A percentile compares a stretch with the other conserved stretches of the same genome.
phyloP scores from a whole-genome alignment of 2,797 vertebrate genomes.

The Hybognathus amarus region DNA sequence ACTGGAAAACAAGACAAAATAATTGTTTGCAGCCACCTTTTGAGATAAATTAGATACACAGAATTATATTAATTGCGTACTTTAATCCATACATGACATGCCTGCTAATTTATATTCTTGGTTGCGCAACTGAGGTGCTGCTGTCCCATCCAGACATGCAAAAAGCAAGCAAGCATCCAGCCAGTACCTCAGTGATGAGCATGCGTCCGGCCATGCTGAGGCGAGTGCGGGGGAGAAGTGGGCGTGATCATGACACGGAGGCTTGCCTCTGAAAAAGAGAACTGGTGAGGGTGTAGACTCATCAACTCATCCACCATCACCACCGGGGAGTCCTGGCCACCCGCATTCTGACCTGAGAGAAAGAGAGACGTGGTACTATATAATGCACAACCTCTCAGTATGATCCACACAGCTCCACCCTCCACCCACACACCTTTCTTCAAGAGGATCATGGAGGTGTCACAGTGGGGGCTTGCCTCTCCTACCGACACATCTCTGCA shows the following conservation, averaged over 20 bases:
- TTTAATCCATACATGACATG: not conserved
- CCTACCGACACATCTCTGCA: conserved; percentile 72
- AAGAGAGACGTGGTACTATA: not conserved
- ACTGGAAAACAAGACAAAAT: not conserved
- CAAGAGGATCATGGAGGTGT: conserved; percentile 79
- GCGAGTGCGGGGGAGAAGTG: conserved; percentile 69
- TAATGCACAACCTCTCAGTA: conserved; percentile 3
- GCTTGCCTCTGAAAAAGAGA: conserved; percentile 83
- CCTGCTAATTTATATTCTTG: not conserved
- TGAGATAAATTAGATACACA: not conserved
- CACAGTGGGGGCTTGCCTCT: conserved; percentile 69
- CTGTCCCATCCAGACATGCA: conserved; percentile 3
- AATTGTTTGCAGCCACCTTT: not conserved
- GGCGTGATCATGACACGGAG: conserved; percentile 72
- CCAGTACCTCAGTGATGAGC: conserved; percentile 75
- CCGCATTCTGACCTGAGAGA: conserved; percentile 55
- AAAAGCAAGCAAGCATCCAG: conserved; percentile 4
- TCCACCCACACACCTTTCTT: conserved; percentile 72
- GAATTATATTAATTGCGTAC: not conserved
- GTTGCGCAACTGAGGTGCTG: not conserved
- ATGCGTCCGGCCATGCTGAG: conserved; percentile 75
- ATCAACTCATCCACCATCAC: conserved; percentile 81
- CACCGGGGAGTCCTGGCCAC: conserved; percentile 72
- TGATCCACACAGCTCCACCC: conserved; percentile 35
- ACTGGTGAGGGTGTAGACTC: conserved; percentile 74